phyloP scores from a whole-genome alignment of 2,888 invertebrate species.

The Cinara cedri region DNA sequence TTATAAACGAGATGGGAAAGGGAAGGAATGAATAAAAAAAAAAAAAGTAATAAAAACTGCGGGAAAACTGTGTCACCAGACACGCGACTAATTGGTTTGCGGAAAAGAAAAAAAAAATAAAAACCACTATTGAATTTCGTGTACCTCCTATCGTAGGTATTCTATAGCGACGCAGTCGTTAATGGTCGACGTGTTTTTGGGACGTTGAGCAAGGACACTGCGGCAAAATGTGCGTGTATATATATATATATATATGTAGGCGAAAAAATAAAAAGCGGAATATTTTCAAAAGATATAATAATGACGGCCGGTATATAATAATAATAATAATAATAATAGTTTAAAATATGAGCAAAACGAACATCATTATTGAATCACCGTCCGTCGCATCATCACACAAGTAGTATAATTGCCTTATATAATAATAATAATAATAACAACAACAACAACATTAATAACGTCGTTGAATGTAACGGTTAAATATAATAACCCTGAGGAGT shows the following conservation, averaged over 20 bases:
- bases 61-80: too few species aligned
- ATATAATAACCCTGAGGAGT: constrained; percentile 33
- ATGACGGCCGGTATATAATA: too few species aligned
- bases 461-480: constrained; percentile 34
- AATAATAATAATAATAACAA: background rate
- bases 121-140: too few species aligned
- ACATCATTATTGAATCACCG: constrained; percentile 2
- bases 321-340: too few species aligned
- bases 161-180: background rate
- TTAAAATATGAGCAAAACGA: constrained; percentile 7
- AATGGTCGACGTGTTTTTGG: background rate
- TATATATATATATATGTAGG: too few species aligned
- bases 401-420: constrained; percentile 23
- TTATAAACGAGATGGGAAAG: too few species aligned
- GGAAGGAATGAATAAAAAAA: too few species aligned
- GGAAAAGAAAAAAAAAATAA: too few species aligned
- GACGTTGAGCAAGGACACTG: background rate
- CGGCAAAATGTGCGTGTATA: too few species aligned
- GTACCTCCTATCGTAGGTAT: too few species aligned
- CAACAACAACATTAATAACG: constrained; percentile 1
- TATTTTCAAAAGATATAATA: background rate
- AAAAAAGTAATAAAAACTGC: too few species aligned
- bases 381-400: background rate
- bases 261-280: background rate
- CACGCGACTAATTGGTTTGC: background rate